These are phyloP conservation scores for Platyura marginata DNA, from an alignment of 1,140 invertebrate species.

Conservation along the genomic window DNA sequence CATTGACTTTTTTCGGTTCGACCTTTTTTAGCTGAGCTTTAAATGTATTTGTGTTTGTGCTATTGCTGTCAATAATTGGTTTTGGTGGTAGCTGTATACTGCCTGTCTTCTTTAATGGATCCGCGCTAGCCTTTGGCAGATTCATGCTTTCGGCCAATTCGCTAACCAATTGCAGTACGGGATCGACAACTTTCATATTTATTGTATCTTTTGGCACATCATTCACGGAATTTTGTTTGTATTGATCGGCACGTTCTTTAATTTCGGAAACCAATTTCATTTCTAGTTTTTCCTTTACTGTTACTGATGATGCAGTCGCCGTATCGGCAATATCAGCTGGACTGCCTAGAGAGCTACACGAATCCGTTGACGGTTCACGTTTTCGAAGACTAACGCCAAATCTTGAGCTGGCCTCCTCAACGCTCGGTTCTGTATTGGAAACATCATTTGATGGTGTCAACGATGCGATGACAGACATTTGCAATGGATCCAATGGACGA, in stretches of 20 bases:
- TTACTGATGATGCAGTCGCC: constrained; percentile 10
- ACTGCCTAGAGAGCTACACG: constrained; percentile 27
- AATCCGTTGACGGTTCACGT: constrained; percentile 39
- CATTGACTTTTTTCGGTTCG: constrained; percentile 33
- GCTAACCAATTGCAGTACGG: constrained; percentile 57
- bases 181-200: constrained; percentile 32
- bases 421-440: constrained; percentile 40
- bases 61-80: no score
- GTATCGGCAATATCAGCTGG: constrained; percentile 13
- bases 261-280: constrained; percentile 63
- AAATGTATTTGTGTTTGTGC: constrained; percentile 21
- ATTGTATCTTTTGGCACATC: constrained; percentile 23
- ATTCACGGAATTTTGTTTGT: constrained; percentile 23
- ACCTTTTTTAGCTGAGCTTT: constrained; percentile 48
- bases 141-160: constrained; percentile 46
- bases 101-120: constrained; percentile 6
- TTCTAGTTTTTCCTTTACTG: constrained; percentile 61
- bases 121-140: constrained; percentile 20
- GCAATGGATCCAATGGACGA: no score
- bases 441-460: constrained; percentile 27
- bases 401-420: constrained; percentile 46
- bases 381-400: constrained; percentile 52
- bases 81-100: not conserved
- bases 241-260: constrained; percentile 50
- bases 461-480: constrained; percentile 14